These are phyloP conservation scores for Gonatopus flavifemur DNA, from an alignment of 1,140 invertebrate genomes.

Conservation along the genomic window DNA sequence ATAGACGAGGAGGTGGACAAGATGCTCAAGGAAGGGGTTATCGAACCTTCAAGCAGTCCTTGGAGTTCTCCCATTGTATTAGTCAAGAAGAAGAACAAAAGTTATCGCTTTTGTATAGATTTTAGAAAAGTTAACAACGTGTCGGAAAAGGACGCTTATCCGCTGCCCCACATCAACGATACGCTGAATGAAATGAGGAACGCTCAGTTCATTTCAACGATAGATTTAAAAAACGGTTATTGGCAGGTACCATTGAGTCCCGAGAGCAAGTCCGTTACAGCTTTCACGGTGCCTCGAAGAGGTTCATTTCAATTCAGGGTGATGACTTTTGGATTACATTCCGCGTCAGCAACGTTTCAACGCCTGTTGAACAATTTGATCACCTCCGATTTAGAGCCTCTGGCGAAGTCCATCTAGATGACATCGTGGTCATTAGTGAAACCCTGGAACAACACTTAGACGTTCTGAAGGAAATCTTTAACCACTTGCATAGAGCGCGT, in stretches of 20 bases:
- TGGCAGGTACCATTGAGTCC: no score
- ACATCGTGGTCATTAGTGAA: neutral
- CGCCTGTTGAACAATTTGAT: neutral
- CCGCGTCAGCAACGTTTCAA: neutral
- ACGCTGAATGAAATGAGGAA: no score
- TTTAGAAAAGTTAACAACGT: no score
- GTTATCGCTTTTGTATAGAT: no score
- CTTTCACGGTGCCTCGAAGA: no score
- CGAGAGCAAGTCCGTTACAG: no score
- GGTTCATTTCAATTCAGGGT: neutral
- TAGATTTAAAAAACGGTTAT: no score
- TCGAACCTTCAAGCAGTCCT: constrained; percentile 45
- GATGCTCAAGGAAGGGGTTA: constrained; percentile 42
- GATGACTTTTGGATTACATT: neutral
- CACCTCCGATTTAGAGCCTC: neutral
- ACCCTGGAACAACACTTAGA: neutral
- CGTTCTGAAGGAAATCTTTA: neutral
- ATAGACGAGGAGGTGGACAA: neutral
- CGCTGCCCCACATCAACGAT: no score
- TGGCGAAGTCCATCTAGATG: no score
- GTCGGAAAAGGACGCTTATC: no score
- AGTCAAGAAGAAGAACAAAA: constrained; percentile 56
- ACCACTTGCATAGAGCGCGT: neutral
- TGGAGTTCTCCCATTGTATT: constrained; percentile 56
- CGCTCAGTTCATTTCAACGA: neutral